Evolutionary conservation across 2,113 vertebrate genomes (phyloP), one percentile per base, ranked within the genome.

Genomic region (Felis catus): DNA sequence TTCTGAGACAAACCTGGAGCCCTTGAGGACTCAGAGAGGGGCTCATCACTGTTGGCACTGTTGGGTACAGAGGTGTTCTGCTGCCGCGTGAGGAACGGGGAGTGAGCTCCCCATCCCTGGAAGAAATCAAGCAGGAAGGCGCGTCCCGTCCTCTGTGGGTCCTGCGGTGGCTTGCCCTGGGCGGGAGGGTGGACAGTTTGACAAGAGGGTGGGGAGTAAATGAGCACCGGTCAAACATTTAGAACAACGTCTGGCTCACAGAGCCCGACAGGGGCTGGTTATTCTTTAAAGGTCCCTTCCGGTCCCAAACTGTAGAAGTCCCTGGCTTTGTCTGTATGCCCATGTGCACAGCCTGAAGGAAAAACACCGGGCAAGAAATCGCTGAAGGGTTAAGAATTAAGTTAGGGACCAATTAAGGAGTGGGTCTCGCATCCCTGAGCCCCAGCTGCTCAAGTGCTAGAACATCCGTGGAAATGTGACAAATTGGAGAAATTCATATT

Each of bases 81-180:
- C 29, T 7, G 68, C 18, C 27, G 12, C 4, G 9, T 55, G 68
- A 51, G 41, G 23, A n/a, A 31, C 12, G 14, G 27, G 14, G 15
- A 53, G 73, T 25, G 61, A 48, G 25, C 48, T 21, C 82, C 71
- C 31, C 33, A 0, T 10, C 81, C 6, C 14, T 0, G 13, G 36
- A 39, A 23, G 61, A 66, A 79, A 61, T 27, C 39, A 48, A 61
- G 71, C 31, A 9, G n/a, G 31, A 16, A 11, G 25, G 51, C 18
- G 13, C 0, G 0, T 11, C 31, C 8, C 13, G 33, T 53, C 14
- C 25, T 65, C 53, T 4, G 0, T 1, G 33, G 33, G 80, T 21
- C 5, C 71, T 4, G 23, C 33, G 33, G 65, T 16, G 15, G 63
- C 16, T 27, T 31, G 7, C 39, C 7, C 1, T 27, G 15, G 12